phyloP scores from a whole-genome alignment of 2,113 vertebrate species.

The Oxyura jamaicensis region DNA sequence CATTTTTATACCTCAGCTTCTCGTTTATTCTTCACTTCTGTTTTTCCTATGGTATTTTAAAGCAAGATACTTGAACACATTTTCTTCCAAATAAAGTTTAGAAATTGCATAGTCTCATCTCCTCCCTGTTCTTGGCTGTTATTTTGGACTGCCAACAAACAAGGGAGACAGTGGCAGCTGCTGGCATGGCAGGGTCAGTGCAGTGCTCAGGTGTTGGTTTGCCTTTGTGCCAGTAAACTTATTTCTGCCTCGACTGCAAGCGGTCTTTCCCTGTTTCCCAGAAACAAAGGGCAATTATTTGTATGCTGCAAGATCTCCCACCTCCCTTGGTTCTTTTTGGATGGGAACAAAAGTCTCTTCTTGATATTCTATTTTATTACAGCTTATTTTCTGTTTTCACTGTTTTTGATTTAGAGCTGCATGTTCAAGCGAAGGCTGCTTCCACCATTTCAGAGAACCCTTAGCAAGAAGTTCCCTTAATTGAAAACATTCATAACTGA shows the following conservation, averaged over 20 bases:
- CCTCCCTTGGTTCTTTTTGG: neutral
- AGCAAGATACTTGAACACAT: neutral
- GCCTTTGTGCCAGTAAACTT: neutral
- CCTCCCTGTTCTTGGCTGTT: neutral
- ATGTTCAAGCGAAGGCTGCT: neutral
- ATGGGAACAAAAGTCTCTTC: neutral
- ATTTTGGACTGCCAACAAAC: neutral
- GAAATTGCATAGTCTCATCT: neutral
- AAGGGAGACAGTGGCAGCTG: neutral
- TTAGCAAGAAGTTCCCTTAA: neutral
- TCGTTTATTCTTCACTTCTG: neutral
- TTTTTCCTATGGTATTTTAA: neutral
- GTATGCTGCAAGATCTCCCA: neutral
- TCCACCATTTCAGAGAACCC: neutral
- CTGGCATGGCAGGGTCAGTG: neutral
- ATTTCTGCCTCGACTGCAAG: neutral
- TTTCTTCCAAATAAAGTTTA: neutral
- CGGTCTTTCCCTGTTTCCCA: neutral
- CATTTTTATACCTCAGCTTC: neutral
- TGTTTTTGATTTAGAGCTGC: neutral
- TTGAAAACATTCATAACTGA: neutral
- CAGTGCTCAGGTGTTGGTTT: neutral
- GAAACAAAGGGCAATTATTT: neutral
- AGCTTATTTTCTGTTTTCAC: neutral
- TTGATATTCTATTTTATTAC: neutral